phyloP scores from a whole-genome alignment of 35 echinoderm and acorn worm species.

The Apostichopus californicus region DNA sequence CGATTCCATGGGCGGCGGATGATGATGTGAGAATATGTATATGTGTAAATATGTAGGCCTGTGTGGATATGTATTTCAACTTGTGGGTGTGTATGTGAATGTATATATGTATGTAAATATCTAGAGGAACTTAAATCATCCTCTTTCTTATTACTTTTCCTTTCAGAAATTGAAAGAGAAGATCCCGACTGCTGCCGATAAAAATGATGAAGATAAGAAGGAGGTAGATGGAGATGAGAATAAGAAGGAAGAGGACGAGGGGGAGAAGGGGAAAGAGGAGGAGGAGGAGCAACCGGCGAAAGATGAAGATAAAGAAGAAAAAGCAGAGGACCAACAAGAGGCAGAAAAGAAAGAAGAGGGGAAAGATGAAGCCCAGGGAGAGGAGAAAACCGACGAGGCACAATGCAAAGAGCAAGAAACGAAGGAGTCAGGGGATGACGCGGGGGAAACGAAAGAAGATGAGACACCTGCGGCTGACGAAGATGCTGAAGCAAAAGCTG shows the following conservation, averaged over 20 bases:
- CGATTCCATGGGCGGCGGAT: too few species aligned
- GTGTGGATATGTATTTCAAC: too few species aligned
- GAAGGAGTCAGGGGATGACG: neutral
- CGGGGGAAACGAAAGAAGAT: neutral
- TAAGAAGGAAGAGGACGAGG: neutral
- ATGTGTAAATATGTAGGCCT: too few species aligned
- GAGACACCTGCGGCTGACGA: neutral
- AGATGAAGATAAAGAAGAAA: neutral
- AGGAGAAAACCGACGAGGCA: neutral
- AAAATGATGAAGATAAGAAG: neutral
- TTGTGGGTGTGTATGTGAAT: neutral
- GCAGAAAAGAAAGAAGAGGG: neutral
- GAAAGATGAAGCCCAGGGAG: neutral
- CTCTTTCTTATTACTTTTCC: neutral
- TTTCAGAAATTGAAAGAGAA: constrained; percentile 24
- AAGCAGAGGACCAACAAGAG: neutral
- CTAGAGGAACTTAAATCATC: neutral
- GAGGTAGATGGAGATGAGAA: neutral
- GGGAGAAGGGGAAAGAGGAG: neutral
- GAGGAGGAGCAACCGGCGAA: neutral
- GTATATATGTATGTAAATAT: neutral
- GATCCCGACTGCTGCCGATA: neutral
- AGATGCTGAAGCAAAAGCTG: neutral
- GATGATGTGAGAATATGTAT: too few species aligned
- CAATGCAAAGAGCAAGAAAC: neutral